phyloP scores from a whole-genome alignment of 2,888 invertebrate genomes.

The Baccha elongata region DNA sequence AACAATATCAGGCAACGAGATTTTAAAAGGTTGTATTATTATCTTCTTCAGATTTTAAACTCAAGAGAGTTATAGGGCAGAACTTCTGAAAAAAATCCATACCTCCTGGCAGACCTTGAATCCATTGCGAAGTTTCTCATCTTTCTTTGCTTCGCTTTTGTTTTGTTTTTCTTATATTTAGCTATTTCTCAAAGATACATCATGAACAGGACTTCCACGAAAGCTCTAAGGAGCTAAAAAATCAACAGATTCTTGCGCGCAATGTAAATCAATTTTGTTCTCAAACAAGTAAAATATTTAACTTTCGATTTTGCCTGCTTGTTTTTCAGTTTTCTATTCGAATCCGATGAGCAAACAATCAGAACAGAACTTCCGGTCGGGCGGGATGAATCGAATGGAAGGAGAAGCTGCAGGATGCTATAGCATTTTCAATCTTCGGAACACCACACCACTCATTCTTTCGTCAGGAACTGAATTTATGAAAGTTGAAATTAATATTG shows the following conservation, averaged over 20 bases:
- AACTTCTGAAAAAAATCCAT: constrained; percentile 34
- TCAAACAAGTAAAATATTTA: constrained; percentile 72
- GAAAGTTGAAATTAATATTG: constrained; percentile 74
- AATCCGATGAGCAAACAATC: constrained; percentile 69
- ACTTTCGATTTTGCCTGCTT: constrained; percentile 72
- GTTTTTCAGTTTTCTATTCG: constrained; percentile 65
- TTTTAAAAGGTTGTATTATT: constrained; percentile 55
- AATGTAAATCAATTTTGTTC: constrained; percentile 71
- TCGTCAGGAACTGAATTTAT: constrained; percentile 69
- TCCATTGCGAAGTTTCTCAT: constrained; percentile 51
- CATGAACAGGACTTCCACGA: constrained; percentile 15
- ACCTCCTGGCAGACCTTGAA: constrained; percentile 37
- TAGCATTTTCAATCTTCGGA: constrained; percentile 6
- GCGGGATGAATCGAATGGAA: neutral
- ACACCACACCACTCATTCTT: constrained; percentile 51
- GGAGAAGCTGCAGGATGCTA: neutral
- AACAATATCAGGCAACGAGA: constrained; percentile 1
- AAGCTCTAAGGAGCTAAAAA: constrained; percentile 56
- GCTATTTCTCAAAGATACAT: constrained; percentile 39
- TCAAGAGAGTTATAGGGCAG: constrained; percentile 23
- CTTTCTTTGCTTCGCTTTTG: constrained; percentile 6
- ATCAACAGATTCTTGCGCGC: constrained; percentile 69
- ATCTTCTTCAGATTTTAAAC: constrained; percentile 14
- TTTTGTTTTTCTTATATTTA: constrained; percentile 39
- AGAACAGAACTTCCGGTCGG: constrained; percentile 42